Percentiles rank a stretch among this genome's conserved stretches.
Evolutionary conservation across 2,113 vertebrate genomes (phyloP).

Genomic region (Grus americana): DNA sequence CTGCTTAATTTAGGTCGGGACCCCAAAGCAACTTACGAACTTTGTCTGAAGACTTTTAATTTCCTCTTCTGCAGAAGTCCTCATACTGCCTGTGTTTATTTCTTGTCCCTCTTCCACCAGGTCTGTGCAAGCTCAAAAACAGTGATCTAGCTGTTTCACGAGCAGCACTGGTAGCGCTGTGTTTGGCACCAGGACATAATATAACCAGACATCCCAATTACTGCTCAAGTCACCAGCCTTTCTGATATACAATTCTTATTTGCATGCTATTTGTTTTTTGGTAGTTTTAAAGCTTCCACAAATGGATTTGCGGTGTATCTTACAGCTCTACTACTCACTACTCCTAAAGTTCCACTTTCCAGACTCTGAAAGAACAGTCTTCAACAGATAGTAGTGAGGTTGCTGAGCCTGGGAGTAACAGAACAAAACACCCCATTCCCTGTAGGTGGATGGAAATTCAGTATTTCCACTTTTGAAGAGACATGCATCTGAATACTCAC

Average conservation of each 20-base stretch:
- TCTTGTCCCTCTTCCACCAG: background rate
- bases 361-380: background rate
- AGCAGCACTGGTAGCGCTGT: background rate
- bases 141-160: background rate
- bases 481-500: background rate
- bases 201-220: background rate
- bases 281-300: background rate
- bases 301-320: background rate
- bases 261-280: background rate
- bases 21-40: background rate
- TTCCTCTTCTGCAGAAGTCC: background rate
- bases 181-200: background rate
- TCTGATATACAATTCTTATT: accelerated
- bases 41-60: background rate
- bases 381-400: background rate
- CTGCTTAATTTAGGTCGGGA: background rate
- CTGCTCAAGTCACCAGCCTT: background rate
- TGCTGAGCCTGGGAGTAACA: background rate
- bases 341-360: background rate
- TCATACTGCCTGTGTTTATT: background rate
- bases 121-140: background rate
- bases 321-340: background rate
- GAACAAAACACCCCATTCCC: background rate
- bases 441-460: background rate
- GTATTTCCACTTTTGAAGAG: background rate